Percentiles rank a stretch among this genome's conserved stretches.
Evolutionary conservation across 2,113 vertebrate species (phyloP).

Genomic region (Rhinichthys klamathensis): DNA sequence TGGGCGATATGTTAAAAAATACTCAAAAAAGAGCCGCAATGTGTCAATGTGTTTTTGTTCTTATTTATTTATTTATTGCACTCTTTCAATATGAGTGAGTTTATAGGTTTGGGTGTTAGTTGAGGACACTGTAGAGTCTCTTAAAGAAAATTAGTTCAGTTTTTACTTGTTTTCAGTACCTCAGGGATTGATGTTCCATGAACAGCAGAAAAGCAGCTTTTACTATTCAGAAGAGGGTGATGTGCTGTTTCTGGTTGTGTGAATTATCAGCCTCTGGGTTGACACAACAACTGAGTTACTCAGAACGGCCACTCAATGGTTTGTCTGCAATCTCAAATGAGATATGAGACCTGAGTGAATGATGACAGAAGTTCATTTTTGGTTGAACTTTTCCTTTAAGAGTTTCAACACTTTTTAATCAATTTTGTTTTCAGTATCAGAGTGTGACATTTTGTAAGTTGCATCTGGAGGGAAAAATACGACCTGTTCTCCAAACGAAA

Average conservation of each 20-base stretch:
- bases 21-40: too few relatives aligned
- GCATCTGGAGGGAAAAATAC: not conserved
- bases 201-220: not conserved
- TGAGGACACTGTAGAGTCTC: not conserved
- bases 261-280: not conserved
- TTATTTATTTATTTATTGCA: not conserved
- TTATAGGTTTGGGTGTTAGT: not conserved
- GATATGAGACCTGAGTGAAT: too few relatives aligned
- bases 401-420: not conserved
- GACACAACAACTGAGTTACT: not conserved
- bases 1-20: too few relatives aligned
- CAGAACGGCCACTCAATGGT: not conserved
- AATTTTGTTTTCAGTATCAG: not conserved
- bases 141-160: not conserved
- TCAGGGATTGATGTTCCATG: not conserved
- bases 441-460: not conserved
- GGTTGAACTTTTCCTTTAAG: not conserved
- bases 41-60: not conserved
- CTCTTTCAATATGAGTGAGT: not conserved
- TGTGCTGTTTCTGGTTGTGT: not conserved
- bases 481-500: not conserved
- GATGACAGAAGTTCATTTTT: too few relatives aligned
- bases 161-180: not conserved
- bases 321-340: too few relatives aligned
- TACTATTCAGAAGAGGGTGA: not conserved